phyloP scores from a whole-genome alignment of 2,888 invertebrate genomes.

The Drosophila fungiperda region DNA sequence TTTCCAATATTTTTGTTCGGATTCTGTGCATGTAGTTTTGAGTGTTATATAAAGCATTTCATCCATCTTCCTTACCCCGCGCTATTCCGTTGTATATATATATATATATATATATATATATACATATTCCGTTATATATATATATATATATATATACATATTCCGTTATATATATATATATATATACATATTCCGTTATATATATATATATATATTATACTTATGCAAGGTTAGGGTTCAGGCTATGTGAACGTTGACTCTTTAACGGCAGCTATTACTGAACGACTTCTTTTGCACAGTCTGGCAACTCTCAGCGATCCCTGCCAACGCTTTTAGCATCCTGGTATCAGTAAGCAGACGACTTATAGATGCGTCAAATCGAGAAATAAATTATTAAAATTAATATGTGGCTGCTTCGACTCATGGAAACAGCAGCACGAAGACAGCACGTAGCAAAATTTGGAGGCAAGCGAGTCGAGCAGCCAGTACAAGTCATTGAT shows the following conservation, averaged over 20 bases:
- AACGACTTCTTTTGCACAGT: background rate
- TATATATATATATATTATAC: slow-evolving; percentile 1
- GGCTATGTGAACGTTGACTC: slow-evolving; percentile 44
- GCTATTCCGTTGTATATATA: too few species aligned
- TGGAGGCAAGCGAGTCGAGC: too few species aligned
- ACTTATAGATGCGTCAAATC: too few species aligned
- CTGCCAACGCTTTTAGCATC: background rate
- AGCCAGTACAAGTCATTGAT: too few species aligned
- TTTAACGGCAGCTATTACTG: background rate
- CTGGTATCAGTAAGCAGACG: too few species aligned
- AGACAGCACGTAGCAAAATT: too few species aligned
- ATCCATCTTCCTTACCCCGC: background rate
- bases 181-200: background rate
- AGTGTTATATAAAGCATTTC: background rate
- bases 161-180: background rate
- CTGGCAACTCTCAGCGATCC: background rate
- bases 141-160: background rate
- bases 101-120: background rate
- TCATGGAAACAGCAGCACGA: too few species aligned
- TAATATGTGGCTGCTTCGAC: too few species aligned
- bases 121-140: background rate
- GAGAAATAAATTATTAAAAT: too few species aligned
- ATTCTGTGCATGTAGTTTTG: background rate
- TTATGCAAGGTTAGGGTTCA: slow-evolving; percentile 76
- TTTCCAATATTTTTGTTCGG: slow-evolving; percentile 38